Conservation (phyloP, 2,113 vertebrate genomes). For the Furnarius figulus region DNA sequence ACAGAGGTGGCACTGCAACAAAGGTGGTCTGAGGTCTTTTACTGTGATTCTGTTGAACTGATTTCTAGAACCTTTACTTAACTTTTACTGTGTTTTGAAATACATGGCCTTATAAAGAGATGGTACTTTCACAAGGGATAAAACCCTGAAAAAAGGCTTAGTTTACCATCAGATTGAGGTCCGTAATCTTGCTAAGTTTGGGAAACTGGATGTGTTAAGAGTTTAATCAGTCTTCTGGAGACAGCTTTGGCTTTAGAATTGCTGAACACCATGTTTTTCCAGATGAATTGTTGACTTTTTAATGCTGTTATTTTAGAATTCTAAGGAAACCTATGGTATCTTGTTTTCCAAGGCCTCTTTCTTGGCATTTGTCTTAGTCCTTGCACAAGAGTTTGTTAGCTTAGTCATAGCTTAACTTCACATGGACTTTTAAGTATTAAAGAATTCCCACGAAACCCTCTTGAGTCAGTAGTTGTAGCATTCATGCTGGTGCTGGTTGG, state of each 20-base stretch:
- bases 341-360: not conserved
- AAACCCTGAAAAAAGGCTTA: not conserved
- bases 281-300: not conserved
- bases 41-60: not conserved
- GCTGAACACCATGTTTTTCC: not conserved
- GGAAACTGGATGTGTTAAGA: not conserved
- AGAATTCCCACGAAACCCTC: not conserved
- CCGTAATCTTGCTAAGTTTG: not conserved
- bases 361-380: not conserved
- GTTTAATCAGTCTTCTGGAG: not conserved
- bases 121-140: not conserved
- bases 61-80: not conserved
- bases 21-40: not conserved
- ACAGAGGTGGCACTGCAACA: accelerated
- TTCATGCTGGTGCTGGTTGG: not conserved
- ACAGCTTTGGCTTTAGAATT: not conserved
- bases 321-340: not conserved
- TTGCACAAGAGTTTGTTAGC: not conserved
- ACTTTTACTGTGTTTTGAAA: not conserved
- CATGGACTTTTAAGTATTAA: not conserved
- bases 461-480: not conserved
- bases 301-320: not conserved
- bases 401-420: not conserved
- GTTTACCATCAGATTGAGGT: not conserved
- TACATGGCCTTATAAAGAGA: not conserved